phyloP scores from a whole-genome alignment of 2,113 vertebrate genomes.

The Numenius arquata region DNA sequence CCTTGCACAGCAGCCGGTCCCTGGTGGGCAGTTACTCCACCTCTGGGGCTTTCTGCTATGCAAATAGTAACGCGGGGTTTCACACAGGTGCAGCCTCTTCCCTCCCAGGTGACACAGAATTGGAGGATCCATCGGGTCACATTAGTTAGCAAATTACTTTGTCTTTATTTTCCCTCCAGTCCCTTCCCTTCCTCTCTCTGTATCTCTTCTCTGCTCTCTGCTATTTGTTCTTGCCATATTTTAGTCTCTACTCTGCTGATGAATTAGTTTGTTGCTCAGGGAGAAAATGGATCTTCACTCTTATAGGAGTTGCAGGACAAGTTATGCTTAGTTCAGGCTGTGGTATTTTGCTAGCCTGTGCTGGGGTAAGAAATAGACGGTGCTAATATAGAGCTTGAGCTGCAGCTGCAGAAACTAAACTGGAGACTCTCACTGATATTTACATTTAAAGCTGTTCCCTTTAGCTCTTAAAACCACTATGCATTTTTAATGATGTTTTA shows the following conservation, averaged over 20 bases:
- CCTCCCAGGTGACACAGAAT: background rate
- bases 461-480: background rate
- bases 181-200: background rate
- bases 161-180: slow-evolving; percentile 16
- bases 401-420: background rate
- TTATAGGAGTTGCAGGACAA: slow-evolving; percentile 22
- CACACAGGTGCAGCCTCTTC: background rate
- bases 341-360: background rate
- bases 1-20: background rate
- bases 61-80: background rate
- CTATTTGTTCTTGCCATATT: slow-evolving; percentile 36
- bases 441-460: background rate
- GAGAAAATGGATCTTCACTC: slow-evolving; percentile 53
- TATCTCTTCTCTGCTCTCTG: background rate
- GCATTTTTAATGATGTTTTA: slow-evolving; percentile 9
- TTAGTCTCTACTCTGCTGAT: slow-evolving; percentile 16
- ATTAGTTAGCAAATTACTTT: slow-evolving; percentile 34
- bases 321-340: background rate
- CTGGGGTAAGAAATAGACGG: background rate
- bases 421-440: background rate
- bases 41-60: background rate
- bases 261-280: slow-evolving; percentile 40
- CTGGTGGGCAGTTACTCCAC: background rate
- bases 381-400: background rate
- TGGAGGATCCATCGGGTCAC: background rate